Conservation (phyloP, 2,113 vertebrate species). For the Amia ocellicauda region DNA sequence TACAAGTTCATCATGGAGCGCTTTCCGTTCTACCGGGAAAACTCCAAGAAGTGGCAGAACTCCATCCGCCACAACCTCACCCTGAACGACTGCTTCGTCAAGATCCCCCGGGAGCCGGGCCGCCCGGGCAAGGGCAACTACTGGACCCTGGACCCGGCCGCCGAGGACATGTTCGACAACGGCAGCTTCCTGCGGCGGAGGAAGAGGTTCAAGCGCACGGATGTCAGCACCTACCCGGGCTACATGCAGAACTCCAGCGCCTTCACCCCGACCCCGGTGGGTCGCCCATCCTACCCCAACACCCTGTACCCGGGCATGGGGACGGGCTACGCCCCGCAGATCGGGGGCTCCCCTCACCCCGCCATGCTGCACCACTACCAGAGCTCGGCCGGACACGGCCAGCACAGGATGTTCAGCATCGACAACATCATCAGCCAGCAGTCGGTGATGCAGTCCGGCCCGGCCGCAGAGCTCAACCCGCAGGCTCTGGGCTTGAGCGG, state of each 20-base stretch:
- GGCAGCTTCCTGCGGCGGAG: conserved; percentile 75
- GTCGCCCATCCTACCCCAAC: conserved; percentile 64
- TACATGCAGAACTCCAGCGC: conserved; percentile 85
- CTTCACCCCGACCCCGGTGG: conserved; percentile 71
- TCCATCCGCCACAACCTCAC: conserved; percentile 83
- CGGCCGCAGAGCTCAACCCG: conserved; percentile 58
- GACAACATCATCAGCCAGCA: conserved; percentile 88
- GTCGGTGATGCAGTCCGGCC: conserved; percentile 63
- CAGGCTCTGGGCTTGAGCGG: conserved; percentile 61
- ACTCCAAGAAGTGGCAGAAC: conserved; percentile 92
- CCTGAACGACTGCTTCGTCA: conserved; percentile 84
- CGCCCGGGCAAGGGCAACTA: conserved; percentile 81
- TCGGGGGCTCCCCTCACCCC: conserved; percentile 61
- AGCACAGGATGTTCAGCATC: conserved; percentile 88
- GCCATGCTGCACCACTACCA: conserved; percentile 75
- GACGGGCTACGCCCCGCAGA: conserved; percentile 63
- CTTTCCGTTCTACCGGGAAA: conserved; percentile 94
- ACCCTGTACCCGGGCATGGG: conserved; percentile 62
- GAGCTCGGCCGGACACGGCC: conserved; percentile 58
- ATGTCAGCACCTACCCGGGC: conserved; percentile 81
- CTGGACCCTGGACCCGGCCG: conserved; percentile 80
- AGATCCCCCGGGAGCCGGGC: conserved; percentile 80
- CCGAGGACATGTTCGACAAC: conserved; percentile 86
- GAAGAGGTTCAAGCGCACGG: conserved; percentile 82
- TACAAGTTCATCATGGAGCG: conserved; percentile 97